phyloP scores from a whole-genome alignment of 2,888 invertebrate species.

The Pelosia muscerda region DNA sequence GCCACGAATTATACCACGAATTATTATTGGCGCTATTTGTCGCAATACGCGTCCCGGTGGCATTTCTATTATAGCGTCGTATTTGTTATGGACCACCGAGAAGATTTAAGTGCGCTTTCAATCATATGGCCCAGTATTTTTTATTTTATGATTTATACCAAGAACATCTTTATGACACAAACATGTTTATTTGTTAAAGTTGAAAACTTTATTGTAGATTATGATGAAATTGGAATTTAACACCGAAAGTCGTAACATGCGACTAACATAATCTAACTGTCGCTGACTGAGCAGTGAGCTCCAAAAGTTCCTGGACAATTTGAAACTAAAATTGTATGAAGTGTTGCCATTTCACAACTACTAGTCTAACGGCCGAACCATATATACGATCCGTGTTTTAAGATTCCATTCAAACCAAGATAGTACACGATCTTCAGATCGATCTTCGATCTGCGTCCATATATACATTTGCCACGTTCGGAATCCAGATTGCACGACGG shows the following conservation, averaged over 20 bases:
- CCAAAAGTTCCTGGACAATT: too few relatives aligned
- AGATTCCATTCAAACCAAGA: too few relatives aligned
- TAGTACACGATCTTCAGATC: too few relatives aligned
- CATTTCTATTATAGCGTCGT: slow-evolving; percentile 54
- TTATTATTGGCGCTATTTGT: slow-evolving; percentile 79
- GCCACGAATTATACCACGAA: slow-evolving; percentile 65
- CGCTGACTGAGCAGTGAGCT: too few relatives aligned
- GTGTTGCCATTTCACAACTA: too few relatives aligned
- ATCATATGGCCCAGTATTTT: slow-evolving; percentile 18
- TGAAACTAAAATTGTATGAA: too few relatives aligned
- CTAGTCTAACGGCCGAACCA: too few relatives aligned
- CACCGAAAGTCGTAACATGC: not conserved
- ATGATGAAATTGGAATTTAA: not conserved
- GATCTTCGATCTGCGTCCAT: too few relatives aligned
- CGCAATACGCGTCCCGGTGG: slow-evolving; percentile 62
- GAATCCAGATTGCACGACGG: too few relatives aligned
- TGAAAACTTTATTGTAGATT: not conserved
- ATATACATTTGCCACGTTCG: too few relatives aligned
- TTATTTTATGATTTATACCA: slow-evolving; percentile 10
- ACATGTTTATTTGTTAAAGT: not conserved
- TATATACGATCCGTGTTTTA: too few relatives aligned
- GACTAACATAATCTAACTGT: not conserved
- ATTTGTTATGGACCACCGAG: slow-evolving; percentile 58
- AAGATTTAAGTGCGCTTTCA: slow-evolving; percentile 28
- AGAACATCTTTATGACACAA: not conserved